Percentiles rank a stretch among this genome's conserved stretches.
Evolutionary conservation across 2,797 vertebrate species (phyloP).

Genomic region (Odontamblyopus lacepedii): DNA sequence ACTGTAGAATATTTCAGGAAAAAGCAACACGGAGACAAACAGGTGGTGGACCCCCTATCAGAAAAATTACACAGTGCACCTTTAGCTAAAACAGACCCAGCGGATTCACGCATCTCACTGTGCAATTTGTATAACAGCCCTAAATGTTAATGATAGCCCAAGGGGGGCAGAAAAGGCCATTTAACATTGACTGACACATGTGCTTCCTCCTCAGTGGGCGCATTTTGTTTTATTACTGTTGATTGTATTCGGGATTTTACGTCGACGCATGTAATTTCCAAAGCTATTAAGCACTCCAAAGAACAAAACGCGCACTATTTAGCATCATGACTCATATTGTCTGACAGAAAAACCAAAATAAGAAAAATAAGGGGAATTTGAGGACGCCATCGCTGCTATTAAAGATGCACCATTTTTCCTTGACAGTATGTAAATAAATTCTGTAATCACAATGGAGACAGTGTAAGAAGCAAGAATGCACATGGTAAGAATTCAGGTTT

Average conservation of each 20-base stretch:
- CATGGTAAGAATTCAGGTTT: too few relatives aligned
- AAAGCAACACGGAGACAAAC: too few relatives aligned
- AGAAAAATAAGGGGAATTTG: neutral
- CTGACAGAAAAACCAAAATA: conserved; percentile 31
- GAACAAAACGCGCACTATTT: conserved; percentile 8
- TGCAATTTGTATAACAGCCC: conserved; percentile 61
- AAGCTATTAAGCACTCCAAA: conserved; percentile 17
- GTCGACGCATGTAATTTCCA: conserved; percentile 37
- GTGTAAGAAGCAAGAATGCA: too few relatives aligned
- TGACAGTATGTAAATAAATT: too few relatives aligned
- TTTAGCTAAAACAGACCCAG: conserved; percentile 48
- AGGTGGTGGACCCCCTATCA: too few relatives aligned
- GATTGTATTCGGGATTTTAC: conserved; percentile 49
- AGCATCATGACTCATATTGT: conserved; percentile 29
- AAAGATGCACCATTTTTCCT: too few relatives aligned
- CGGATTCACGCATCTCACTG: conserved; percentile 53
- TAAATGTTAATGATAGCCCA: conserved; percentile 68
- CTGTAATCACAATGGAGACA: too few relatives aligned
- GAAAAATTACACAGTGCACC: neutral
- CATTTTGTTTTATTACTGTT: conserved; percentile 52
- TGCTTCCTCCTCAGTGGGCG: conserved; percentile 50
- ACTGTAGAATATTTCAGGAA: too few relatives aligned
- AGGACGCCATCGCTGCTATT: conserved; percentile 52
- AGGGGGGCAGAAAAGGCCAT: conserved; percentile 59
- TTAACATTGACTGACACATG: conserved; percentile 67